Evolutionary conservation across 2,113 vertebrate genomes (phyloP).

Genomic region (Prionailurus viverrinus): DNA sequence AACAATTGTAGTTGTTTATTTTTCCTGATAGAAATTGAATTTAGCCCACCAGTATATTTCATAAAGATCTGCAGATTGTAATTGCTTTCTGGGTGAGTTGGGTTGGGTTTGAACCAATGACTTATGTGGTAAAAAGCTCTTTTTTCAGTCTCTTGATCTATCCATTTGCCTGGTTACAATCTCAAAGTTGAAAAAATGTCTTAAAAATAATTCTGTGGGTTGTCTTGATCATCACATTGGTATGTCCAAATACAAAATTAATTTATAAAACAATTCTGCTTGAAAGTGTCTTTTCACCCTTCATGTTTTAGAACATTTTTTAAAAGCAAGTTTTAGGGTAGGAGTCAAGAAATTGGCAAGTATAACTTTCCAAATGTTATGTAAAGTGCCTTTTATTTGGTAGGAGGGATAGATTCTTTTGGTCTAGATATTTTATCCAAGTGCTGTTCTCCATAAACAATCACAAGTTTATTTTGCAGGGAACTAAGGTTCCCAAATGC

Average conservation of each 20-base stretch:
- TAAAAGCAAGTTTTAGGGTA: slow-evolving; percentile 34
- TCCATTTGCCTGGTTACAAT: slow-evolving; percentile 68
- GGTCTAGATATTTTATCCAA: slow-evolving; percentile 60
- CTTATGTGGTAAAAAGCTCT: slow-evolving; percentile 63
- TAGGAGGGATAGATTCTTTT: background rate
- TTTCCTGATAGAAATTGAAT: slow-evolving; percentile 75
- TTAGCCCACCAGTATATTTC: slow-evolving; percentile 64
- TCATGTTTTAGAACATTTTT: slow-evolving; percentile 50
- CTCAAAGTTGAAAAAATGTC: slow-evolving; percentile 48
- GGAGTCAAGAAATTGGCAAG: slow-evolving; percentile 30
- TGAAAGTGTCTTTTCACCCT: slow-evolving; percentile 21
- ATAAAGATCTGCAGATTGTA: slow-evolving; percentile 69
- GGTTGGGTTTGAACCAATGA: slow-evolving; percentile 75
- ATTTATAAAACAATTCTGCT: slow-evolving; percentile 6
- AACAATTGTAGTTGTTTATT: slow-evolving; percentile 71
- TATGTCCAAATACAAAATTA: slow-evolving; percentile 61
- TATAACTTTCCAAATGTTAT: background rate
- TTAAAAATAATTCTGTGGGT: slow-evolving; percentile 10
- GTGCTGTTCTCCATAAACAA: slow-evolving; percentile 57
- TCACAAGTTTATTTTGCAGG: slow-evolving; percentile 58
- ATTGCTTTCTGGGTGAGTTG: slow-evolving; percentile 62
- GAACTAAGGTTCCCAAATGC: slow-evolving; percentile 56
- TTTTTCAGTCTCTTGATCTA: slow-evolving; percentile 18
- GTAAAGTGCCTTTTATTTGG: background rate
- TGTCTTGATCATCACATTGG: slow-evolving; percentile 41